Conservation (phyloP, 1,140 invertebrate genomes). For the Palaemon carinicauda region DNA sequence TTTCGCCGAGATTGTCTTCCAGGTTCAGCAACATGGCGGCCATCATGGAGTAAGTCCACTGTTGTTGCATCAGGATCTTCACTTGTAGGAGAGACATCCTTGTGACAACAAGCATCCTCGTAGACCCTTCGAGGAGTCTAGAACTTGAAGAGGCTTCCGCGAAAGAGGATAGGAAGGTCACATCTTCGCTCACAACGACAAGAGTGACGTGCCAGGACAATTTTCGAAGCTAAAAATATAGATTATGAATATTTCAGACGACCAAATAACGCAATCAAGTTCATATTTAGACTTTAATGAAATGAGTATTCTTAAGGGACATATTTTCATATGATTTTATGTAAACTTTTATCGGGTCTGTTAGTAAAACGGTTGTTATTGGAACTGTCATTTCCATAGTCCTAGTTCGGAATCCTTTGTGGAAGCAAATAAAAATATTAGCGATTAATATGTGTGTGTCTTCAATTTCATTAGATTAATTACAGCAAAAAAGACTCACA, state of each 20-base stretch:
- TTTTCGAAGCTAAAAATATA: neutral
- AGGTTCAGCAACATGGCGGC: neutral
- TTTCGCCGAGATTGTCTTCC: neutral
- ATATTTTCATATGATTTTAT: too few species aligned
- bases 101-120: slow-evolving; percentile 1
- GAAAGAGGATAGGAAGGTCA: neutral
- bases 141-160: too few species aligned
- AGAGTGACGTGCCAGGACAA: neutral
- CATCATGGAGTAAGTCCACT: slow-evolving; percentile 32
- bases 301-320: neutral
- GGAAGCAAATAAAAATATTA: too few species aligned
- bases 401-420: too few species aligned
- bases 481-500: too few species aligned
- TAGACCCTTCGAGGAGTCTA: neutral
- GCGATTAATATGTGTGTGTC: too few species aligned
- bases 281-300: neutral
- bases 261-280: neutral
- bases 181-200: neutral
- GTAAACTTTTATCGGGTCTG: too few species aligned
- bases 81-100: neutral
- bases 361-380: too few species aligned
- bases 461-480: too few species aligned
- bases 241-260: neutral
- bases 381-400: too few species aligned
- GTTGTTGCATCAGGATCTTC: neutral